Percentiles rank a stretch among this genome's conserved stretches.
These are phyloP conservation scores for Crocodylus rhombifer DNA, from an alignment of 2,797 vertebrate species.

Conservation along the genomic window DNA sequence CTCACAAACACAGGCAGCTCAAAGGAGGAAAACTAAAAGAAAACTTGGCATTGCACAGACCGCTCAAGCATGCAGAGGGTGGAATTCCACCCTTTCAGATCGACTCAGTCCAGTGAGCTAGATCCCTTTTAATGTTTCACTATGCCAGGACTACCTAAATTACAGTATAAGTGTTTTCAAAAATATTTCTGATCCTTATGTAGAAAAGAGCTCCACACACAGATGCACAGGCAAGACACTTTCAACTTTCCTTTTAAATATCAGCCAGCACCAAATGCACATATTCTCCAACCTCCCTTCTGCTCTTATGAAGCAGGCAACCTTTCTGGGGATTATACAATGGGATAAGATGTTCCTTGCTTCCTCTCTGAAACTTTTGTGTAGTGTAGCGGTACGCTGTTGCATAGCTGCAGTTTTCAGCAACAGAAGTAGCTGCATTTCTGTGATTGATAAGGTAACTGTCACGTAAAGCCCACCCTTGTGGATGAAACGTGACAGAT, in stretches of 20 bases:
- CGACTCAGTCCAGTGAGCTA: slow-evolving; percentile 38
- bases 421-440: fast-evolving
- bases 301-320: background rate
- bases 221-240: slow-evolving; percentile 10
- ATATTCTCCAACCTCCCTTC: background rate
- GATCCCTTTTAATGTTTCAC: slow-evolving; percentile 58
- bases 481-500: too few relatives aligned
- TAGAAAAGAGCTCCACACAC: slow-evolving; percentile 21
- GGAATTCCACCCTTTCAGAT: slow-evolving; percentile 52
- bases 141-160: slow-evolving; percentile 44
- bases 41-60: slow-evolving; percentile 31
- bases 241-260: slow-evolving; percentile 7
- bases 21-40: slow-evolving; percentile 37
- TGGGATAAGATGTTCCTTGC: background rate
- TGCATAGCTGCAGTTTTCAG: background rate
- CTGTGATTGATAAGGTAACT: background rate
- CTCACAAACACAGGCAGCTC: background rate
- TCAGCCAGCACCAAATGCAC: background rate
- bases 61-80: background rate
- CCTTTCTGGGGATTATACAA: background rate
- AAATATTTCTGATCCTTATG: slow-evolving; percentile 36
- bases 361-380: background rate
- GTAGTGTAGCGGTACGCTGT: fast-evolving
- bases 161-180: slow-evolving; percentile 57
- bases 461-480: slow-evolving; percentile 1